phyloP scores from a whole-genome alignment of 1,140 invertebrate species.

The Cydia fagiglandana region DNA sequence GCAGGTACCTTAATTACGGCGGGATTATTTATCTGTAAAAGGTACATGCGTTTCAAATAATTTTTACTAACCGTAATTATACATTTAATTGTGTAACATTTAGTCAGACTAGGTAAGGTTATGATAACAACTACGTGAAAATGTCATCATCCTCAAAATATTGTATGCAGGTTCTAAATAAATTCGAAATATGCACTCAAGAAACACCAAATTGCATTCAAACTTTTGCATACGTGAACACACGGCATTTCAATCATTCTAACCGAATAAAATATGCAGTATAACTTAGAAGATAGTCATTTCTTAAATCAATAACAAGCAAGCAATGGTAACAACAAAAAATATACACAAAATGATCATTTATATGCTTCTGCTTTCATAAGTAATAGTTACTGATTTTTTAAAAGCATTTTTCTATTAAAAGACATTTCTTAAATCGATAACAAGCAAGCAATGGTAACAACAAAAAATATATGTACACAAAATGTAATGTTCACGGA shows the following conservation, averaged over 20 bases:
- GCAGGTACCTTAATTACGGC: too few relatives aligned
- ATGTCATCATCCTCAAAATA: background rate
- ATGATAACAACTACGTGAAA: too few relatives aligned
- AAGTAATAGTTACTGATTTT: too few relatives aligned
- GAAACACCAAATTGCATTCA: background rate
- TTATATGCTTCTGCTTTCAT: too few relatives aligned
- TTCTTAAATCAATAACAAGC: background rate
- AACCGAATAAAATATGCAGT: background rate
- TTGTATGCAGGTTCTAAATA: background rate
- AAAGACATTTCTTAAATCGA: background rate
- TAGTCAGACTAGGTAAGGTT: too few relatives aligned
- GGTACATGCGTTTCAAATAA: too few relatives aligned
- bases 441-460: conserved; percentile 6
- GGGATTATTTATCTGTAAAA: too few relatives aligned
- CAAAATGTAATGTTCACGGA: background rate
- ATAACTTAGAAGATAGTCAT: background rate
- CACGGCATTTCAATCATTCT: background rate
- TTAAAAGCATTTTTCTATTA: too few relatives aligned
- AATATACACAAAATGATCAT: background rate
- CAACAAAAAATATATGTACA: conserved; percentile 7
- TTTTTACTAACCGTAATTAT: too few relatives aligned
- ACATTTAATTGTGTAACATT: too few relatives aligned
- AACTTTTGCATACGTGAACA: background rate
- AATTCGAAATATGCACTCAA: background rate
- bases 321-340: conserved; percentile 8